Evolutionary conservation across 2,888 invertebrate species (phyloP).

Genomic region (Phymatocera aterrima): DNA sequence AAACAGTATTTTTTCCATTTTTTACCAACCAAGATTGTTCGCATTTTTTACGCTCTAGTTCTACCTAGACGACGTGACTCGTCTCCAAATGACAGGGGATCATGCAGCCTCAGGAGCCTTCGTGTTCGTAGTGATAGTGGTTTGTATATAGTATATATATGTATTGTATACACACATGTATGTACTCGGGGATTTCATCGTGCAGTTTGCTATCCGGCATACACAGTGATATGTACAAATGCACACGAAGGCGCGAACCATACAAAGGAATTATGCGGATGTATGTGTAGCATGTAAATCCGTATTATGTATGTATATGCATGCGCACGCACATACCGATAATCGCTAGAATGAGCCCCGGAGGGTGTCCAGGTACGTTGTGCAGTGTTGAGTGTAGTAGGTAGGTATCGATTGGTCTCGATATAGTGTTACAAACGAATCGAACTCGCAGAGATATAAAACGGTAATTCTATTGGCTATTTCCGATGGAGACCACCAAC

Average conservation of each 20-base stretch:
- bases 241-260: no score
- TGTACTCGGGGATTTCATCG: no score
- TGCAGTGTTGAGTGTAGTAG: no score
- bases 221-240: no score
- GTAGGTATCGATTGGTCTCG: slow-evolving; percentile 11
- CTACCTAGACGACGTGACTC: slow-evolving; percentile 44
- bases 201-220: no score
- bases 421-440: neutral
- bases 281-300: no score
- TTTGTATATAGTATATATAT: neutral
- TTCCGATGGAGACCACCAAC: neutral
- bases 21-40: neutral
- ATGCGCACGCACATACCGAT: no score
- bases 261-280: no score
- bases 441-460: neutral
- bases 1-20: neutral
- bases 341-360: no score
- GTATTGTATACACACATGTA: no score
- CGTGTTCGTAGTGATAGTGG: neutral
- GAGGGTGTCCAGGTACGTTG: no score
- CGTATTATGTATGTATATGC: no score
- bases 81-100: slow-evolving; percentile 42
- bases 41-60: slow-evolving; percentile 45
- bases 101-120: slow-evolving; percentile 26
- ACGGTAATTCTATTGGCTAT: neutral